Evolutionary conservation across 2,113 vertebrate genomes (phyloP).

Genomic region (Lanius collurio): DNA sequence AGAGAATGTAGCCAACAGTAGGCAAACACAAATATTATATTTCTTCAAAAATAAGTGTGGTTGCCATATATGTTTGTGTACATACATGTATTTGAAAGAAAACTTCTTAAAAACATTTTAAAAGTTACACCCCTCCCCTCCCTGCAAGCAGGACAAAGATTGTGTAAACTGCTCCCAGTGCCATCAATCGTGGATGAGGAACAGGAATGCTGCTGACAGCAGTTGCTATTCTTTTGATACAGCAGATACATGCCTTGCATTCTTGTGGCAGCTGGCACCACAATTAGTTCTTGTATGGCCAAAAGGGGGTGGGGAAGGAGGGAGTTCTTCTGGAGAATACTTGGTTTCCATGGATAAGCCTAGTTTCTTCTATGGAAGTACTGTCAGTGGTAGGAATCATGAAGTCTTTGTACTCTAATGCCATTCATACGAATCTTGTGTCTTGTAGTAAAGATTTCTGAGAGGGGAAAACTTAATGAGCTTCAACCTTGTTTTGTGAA

Average conservation of each 20-base stretch:
- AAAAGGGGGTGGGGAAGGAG: not conserved
- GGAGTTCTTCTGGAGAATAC: not conserved
- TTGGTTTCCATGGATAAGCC: conserved; percentile 40
- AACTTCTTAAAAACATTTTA: not conserved
- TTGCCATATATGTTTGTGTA: not conserved
- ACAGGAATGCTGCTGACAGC: conserved; percentile 41
- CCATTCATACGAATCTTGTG: not conserved
- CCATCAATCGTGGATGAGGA: not conserved
- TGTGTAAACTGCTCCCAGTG: not conserved
- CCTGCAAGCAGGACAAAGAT: not conserved
- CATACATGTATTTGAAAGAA: not conserved
- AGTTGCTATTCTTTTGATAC: conserved; percentile 43
- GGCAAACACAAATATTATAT: not conserved
- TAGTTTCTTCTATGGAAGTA: not conserved
- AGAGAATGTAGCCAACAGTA: not conserved
- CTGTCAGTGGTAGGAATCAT: fast-evolving
- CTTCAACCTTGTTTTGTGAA: not conserved
- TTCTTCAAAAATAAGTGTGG: not conserved
- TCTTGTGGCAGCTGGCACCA: conserved; percentile 31
- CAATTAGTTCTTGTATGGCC: conserved; percentile 31
- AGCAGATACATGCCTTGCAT: conserved; percentile 32
- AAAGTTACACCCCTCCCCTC: not conserved
- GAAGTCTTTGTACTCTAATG: not conserved
- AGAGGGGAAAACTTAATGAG: not conserved
- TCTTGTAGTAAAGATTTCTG: not conserved